Percentiles rank a stretch among this genome's conserved stretches.
phyloP scores from a whole-genome alignment of 2,113 vertebrate genomes.

The Cebidichthys violaceus region DNA sequence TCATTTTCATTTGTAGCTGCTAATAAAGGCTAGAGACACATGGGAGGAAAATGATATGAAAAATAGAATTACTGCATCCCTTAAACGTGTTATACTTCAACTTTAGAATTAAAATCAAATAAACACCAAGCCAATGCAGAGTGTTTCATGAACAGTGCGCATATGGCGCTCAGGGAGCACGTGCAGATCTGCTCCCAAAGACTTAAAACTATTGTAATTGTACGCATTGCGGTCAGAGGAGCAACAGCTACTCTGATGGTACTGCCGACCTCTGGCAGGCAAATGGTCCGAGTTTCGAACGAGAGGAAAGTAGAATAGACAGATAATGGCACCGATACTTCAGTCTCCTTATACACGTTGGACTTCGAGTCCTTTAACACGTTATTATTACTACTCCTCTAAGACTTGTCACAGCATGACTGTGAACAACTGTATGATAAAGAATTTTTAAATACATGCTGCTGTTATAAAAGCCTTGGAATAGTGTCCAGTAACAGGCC shows the following conservation, averaged over 20 bases:
- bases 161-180: neutral
- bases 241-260: too few relatives aligned
- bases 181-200: neutral
- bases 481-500: neutral
- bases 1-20: neutral
- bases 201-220: neutral
- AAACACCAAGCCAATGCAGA: neutral
- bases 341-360: neutral
- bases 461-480: neutral
- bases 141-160: neutral
- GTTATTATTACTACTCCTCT: neutral
- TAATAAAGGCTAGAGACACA: neutral
- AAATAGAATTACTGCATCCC: neutral
- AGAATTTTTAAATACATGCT: neutral
- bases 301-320: neutral
- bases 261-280: neutral
- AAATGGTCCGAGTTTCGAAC: slow-evolving; percentile 15
- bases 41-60: neutral
- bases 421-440: neutral
- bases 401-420: neutral
- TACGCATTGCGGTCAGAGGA: neutral
- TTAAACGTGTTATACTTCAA: too few relatives aligned
- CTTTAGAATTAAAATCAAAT: neutral
- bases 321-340: neutral
- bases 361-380: neutral